These are phyloP conservation scores for Cecropterus lyciades DNA, from an alignment of 1,140 invertebrate genomes.

Conservation along the genomic window DNA sequence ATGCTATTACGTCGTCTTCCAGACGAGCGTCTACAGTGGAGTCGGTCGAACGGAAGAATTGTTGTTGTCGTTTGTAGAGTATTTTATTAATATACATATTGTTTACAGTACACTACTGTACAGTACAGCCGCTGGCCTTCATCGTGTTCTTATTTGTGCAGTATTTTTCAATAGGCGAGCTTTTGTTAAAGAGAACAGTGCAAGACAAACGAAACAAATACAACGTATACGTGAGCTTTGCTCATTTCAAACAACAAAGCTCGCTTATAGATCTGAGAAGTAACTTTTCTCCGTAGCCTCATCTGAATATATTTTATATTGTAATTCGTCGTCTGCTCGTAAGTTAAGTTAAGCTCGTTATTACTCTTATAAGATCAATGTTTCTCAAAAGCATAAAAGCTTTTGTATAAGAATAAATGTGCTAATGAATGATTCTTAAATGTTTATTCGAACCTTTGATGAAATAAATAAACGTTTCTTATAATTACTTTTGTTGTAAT, in stretches of 20 bases:
- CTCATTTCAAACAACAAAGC: slow-evolving; percentile 40
- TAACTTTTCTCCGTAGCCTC: slow-evolving; percentile 47
- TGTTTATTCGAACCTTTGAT: no score
- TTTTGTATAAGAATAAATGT: background rate
- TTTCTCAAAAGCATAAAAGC: background rate
- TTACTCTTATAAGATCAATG: slow-evolving; percentile 24
- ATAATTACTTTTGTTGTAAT: no score
- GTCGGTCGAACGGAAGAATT: slow-evolving; percentile 7
- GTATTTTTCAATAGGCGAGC: slow-evolving; percentile 37
- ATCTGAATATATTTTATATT: slow-evolving; percentile 51
- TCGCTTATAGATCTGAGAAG: slow-evolving; percentile 54
- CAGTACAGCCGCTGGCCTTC: slow-evolving; percentile 19
- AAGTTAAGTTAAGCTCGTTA: slow-evolving; percentile 26
- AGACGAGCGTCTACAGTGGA: background rate
- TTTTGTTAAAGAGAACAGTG: slow-evolving; percentile 37
- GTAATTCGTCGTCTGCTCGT: slow-evolving; percentile 16
- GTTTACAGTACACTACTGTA: slow-evolving; percentile 17
- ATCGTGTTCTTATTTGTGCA: slow-evolving; percentile 33
- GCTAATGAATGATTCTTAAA: background rate
- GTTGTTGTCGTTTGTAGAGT: slow-evolving; percentile 23
- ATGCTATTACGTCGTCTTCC: no score
- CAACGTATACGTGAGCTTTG: slow-evolving; percentile 30
- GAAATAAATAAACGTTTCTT: no score
- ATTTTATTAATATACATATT: slow-evolving; percentile 27
- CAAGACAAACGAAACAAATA: slow-evolving; percentile 38